Percentiles rank a stretch among this genome's conserved stretches.
These are phyloP conservation scores for Phoeniculus purpureus DNA, from an alignment of 2,797 vertebrate species.

Conservation along the genomic window DNA sequence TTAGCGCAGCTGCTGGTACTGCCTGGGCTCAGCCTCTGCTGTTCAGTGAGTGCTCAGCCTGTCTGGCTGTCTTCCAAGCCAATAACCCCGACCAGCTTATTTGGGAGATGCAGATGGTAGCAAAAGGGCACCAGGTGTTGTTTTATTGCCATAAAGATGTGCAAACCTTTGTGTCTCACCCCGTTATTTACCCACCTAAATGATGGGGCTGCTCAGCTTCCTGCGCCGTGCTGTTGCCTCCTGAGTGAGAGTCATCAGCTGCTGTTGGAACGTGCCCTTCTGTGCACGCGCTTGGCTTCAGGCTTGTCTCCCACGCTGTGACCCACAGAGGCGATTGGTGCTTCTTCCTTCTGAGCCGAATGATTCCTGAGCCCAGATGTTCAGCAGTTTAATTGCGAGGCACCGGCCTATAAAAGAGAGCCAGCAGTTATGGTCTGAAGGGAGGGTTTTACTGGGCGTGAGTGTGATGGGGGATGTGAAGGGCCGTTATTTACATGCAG, in stretches of 20 bases:
- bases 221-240: conserved; percentile 48
- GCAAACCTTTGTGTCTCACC: conserved; percentile 62
- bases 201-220: conserved; percentile 45
- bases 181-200: conserved; percentile 62
- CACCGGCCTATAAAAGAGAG: conserved; percentile 38
- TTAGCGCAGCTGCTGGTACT: neutral
- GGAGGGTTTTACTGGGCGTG: conserved; percentile 49
- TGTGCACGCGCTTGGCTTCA: conserved; percentile 47
- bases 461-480: conserved; percentile 54
- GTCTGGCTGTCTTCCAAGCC: conserved; percentile 58
- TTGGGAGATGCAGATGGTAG: conserved; percentile 63
- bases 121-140: conserved; percentile 70
- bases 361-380: conserved; percentile 63
- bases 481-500: conserved; percentile 56
- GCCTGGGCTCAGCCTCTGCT: neutral
- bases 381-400: conserved; percentile 55
- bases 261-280: conserved; percentile 48
- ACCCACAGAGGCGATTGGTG: conserved; percentile 46
- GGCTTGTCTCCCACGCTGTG: conserved; percentile 44
- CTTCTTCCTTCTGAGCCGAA: conserved; percentile 58
- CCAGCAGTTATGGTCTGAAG: conserved; percentile 43
- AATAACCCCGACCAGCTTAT: conserved; percentile 67
- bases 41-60: conserved; percentile 14
- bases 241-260: conserved; percentile 67
- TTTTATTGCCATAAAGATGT: conserved; percentile 70